A percentile compares a stretch with the other conserved stretches of the same genome.
Conservation (phyloP, 1,140 invertebrate species). For the Nymphalis io region DNA sequence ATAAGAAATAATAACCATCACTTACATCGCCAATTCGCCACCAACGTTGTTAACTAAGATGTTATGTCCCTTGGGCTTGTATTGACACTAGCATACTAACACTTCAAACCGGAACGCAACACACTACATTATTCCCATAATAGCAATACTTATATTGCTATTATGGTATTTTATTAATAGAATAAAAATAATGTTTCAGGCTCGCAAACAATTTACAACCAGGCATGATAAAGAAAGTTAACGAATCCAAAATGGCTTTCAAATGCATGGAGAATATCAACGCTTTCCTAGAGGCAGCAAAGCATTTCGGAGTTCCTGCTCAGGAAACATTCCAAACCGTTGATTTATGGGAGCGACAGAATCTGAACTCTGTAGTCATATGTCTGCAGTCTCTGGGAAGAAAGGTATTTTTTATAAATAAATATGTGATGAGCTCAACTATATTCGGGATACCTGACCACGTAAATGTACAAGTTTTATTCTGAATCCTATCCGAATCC, state of each 20-base stretch:
- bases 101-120: no score
- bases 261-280: constrained; percentile 99
- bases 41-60: no score
- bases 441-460: no score
- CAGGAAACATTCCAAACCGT: constrained; percentile 98
- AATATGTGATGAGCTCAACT: no score
- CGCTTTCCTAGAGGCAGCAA: constrained; percentile 92
- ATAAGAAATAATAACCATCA: no score
- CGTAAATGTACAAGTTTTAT: no score
- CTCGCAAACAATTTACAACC: constrained; percentile 90
- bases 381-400: constrained; percentile 96
- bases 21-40: no score
- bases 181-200: constrained; percentile 78
- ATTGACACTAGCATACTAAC: no score
- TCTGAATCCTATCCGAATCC: no score
- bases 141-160: no score
- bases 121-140: no score
- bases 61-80: no score
- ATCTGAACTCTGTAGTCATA: constrained; percentile 96
- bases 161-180: neutral
- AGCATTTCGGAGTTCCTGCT: constrained; percentile 93
- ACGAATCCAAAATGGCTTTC: constrained; percentile 94
- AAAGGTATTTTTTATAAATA: constrained; percentile 86
- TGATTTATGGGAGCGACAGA: constrained; percentile 97
- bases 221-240: constrained; percentile 92